These are phyloP conservation scores for Cyprinodon diabolis DNA, from an alignment of 2,797 vertebrate genomes.

Conservation along the genomic window DNA sequence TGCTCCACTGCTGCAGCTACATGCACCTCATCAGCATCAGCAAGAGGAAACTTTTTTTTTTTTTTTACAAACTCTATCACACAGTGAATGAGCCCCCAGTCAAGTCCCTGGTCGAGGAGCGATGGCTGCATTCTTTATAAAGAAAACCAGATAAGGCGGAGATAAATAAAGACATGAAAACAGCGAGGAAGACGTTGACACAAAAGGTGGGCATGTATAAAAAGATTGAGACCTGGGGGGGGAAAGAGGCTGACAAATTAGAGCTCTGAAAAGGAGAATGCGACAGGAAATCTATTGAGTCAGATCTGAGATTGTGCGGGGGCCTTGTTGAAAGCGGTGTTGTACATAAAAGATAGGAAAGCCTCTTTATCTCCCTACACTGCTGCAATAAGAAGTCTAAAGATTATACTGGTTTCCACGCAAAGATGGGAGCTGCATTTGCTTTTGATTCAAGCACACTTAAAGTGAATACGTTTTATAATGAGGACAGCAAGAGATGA, in stretches of 20 bases:
- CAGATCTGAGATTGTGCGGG: slow-evolving; percentile 50
- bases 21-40: slow-evolving; percentile 22
- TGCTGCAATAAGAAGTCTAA: slow-evolving; percentile 45
- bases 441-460: slow-evolving; percentile 42
- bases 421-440: slow-evolving; percentile 18
- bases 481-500: slow-evolving; percentile 24
- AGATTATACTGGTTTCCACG: slow-evolving; percentile 49
- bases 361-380: slow-evolving; percentile 58
- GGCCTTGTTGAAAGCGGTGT: slow-evolving; percentile 51
- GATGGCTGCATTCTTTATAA: slow-evolving; percentile 30
- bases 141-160: slow-evolving; percentile 13
- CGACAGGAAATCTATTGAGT: slow-evolving; percentile 66
- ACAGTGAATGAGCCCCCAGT: slow-evolving; percentile 35
- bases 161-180: slow-evolving; percentile 39
- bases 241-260: slow-evolving; percentile 60
- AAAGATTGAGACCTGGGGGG: slow-evolving; percentile 37
- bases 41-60: slow-evolving; percentile 34
- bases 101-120: slow-evolving; percentile 31
- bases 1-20: slow-evolving; percentile 28
- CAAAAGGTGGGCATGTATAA: slow-evolving; percentile 32
- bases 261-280: slow-evolving; percentile 49
- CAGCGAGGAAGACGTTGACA: slow-evolving; percentile 26
- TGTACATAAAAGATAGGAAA: slow-evolving; percentile 60
- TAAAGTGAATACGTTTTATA: slow-evolving; percentile 47
- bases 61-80: slow-evolving; percentile 40